Evolutionary conservation across 2,113 vertebrate genomes (phyloP).

Genomic region (Passer montanus): DNA sequence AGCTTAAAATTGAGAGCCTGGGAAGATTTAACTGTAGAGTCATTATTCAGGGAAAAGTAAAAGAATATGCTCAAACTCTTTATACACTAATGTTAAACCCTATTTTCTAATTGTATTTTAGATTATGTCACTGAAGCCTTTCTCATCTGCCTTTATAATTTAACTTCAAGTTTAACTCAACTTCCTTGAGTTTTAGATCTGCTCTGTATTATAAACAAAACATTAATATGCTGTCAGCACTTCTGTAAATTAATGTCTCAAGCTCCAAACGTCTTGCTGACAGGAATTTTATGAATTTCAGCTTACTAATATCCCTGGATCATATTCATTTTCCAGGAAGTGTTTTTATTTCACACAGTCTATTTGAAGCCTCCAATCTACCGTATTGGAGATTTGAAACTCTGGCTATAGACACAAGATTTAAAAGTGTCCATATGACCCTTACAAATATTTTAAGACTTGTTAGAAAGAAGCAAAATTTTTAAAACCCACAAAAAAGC

Average conservation of each 20-base stretch:
- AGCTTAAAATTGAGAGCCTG: not conserved
- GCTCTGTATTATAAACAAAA: not conserved
- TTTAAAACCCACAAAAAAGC: not conserved
- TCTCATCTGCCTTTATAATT: not conserved
- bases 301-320: not conserved
- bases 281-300: not conserved
- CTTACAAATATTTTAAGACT: not conserved
- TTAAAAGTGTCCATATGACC: not conserved
- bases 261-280: not conserved
- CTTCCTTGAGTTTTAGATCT: not conserved
- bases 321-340: not conserved
- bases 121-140: not conserved
- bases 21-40: not conserved
- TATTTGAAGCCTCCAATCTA: not conserved
- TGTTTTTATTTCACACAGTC: not conserved
- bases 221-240: not conserved
- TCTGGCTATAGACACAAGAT: not conserved
- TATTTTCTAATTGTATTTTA: not conserved
- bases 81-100: not conserved
- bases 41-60: not conserved
- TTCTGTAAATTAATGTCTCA: not conserved
- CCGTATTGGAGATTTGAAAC: not conserved
- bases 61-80: not conserved
- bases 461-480: not conserved
- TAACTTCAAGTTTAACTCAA: not conserved